Conservation (phyloP, 1,140 invertebrate genomes). For the Heliconius eleuchia region DNA sequence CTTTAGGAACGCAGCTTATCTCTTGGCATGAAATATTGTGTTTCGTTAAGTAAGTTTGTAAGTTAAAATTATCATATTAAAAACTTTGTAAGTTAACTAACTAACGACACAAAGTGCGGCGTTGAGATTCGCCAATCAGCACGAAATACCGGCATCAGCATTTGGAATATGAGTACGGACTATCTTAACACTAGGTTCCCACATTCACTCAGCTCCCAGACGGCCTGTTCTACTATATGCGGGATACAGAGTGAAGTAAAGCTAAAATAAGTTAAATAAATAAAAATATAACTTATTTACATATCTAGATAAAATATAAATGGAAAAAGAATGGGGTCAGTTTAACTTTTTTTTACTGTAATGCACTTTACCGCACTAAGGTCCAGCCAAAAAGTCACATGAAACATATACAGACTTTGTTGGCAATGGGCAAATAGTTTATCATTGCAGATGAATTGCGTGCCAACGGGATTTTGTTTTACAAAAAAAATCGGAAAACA, state of each 20-base stretch:
- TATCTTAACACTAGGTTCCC: too few species aligned
- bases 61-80: too few species aligned
- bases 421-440: conserved; percentile 47
- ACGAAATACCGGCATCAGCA: too few species aligned
- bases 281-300: too few species aligned
- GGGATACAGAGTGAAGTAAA: too few species aligned
- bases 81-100: too few species aligned
- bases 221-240: too few species aligned
- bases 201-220: too few species aligned
- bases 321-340: conserved; percentile 26
- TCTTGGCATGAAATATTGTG: background rate
- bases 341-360: conserved; percentile 22
- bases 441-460: conserved; percentile 38
- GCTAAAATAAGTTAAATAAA: too few species aligned
- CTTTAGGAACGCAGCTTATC: conserved; percentile 3
- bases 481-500: background rate
- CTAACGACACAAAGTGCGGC: too few species aligned
- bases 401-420: conserved; percentile 45
- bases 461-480: background rate
- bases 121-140: too few species aligned
- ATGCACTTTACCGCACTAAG: conserved; percentile 38
- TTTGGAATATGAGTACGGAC: too few species aligned
- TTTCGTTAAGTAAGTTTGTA: background rate
- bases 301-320: background rate
- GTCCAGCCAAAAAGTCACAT: conserved; percentile 43